Base-by-base conservation (phyloP, 2,797 vertebrate species). In the Acanthurus leucopareius region DNA sequence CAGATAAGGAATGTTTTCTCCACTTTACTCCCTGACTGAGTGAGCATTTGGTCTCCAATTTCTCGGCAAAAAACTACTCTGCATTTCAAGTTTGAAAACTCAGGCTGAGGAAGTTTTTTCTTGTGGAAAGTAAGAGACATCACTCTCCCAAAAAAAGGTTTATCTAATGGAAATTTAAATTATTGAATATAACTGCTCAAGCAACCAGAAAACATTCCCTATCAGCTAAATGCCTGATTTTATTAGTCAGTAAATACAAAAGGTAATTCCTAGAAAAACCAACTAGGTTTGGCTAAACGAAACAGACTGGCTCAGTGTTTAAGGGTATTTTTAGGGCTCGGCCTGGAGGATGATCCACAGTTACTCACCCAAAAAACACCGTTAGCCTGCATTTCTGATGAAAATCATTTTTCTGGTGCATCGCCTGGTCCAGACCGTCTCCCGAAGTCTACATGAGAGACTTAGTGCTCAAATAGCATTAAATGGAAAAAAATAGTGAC, bases 211-310 rank as follows among this genome's bases (percentile, higher is more conserved):
- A 80, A 80, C 49, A 80, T 72, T 49, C 48, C 58, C 65, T 54
- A 47, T 83, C 71, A 77, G 47, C 35, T 58, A 69, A 77, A 83
- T 79, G 68, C 20, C 73, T 48, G 56, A 56, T 81, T 78, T 67
- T 81, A 64, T 73, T 83, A 85, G 78, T 79, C 48, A 79, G 80
- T 69, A 82, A 84, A 84, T 69, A 45, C 69, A 81, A 19, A 38
- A 68, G 35, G 61, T 79, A 71, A 85, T 80, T 87, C 40, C 10
- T 58, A 7, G 32, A 35, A 20, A 73, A 84, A 62, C 66, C 54
- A 59, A 61, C 74, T 42, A 63, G 69, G 66, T 67, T 57, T 54
- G 73, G 72, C 83, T 32, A 59, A 76, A 67, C 65, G 13, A 10
- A 80, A 73, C 69, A 49, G 60, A 76, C 51, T 60, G 45, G 22